Percentiles rank a stretch among this genome's conserved stretches.
Evolutionary conservation across 2,797 vertebrate genomes (phyloP).

Genomic region (Platyrinchus mystaceus): DNA sequence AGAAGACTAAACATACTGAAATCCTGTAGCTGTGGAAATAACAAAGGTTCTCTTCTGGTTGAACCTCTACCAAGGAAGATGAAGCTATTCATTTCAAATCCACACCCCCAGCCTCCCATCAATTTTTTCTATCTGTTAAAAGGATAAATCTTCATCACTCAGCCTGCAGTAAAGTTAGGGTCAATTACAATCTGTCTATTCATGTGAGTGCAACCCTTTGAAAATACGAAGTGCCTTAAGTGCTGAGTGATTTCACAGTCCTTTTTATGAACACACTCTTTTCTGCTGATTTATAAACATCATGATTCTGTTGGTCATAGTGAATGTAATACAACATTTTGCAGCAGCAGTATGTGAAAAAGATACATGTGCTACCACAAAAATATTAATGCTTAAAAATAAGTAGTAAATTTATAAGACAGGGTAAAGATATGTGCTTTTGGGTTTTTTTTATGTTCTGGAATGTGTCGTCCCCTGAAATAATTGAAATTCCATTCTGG

Average conservation of each 20-base stretch:
- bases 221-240: background rate
- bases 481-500: background rate
- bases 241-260: background rate
- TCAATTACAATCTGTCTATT: conserved; percentile 12
- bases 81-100: background rate
- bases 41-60: background rate
- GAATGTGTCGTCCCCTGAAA: background rate
- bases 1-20: background rate
- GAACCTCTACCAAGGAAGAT: background rate
- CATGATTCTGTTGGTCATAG: background rate
- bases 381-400: background rate
- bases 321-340: conserved; percentile 7
- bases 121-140: background rate
- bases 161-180: background rate
- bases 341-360: background rate
- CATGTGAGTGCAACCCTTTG: background rate
- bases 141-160: background rate
- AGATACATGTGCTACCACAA: background rate
- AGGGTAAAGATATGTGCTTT: background rate
- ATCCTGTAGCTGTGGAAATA: background rate
- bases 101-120: background rate
- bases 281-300: conserved; percentile 11
- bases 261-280: background rate
- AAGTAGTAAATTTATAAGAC: background rate
- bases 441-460: background rate